phyloP scores from a whole-genome alignment of 92 coral and sea anemone genomes.

The Diadumene lineata region DNA sequence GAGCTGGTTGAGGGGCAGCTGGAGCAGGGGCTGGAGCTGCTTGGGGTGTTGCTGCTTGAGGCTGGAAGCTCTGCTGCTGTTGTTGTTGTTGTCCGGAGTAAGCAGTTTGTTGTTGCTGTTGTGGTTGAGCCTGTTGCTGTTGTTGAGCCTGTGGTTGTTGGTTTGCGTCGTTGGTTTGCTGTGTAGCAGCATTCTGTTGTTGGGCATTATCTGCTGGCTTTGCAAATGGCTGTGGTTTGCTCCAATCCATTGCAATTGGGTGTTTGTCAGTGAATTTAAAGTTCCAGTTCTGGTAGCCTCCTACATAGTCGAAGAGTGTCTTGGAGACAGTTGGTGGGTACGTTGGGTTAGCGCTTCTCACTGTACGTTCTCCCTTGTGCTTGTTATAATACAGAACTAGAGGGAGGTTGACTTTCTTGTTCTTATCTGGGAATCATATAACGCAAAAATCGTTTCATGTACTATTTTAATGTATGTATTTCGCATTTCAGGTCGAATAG shows the following conservation, averaged over 20 bases:
- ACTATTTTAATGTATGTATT: too few relatives aligned
- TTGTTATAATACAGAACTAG: slow-evolving; percentile 62
- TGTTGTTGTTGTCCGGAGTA: slow-evolving; percentile 13
- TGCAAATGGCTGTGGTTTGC: slow-evolving; percentile 11
- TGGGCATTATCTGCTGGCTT: slow-evolving; percentile 30
- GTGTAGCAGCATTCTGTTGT: slow-evolving; percentile 3
- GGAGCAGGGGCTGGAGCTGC: slow-evolving; percentile 30
- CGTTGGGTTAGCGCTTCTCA: slow-evolving; percentile 20
- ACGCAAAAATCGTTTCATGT: too few relatives aligned
- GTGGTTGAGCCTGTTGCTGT: background rate
- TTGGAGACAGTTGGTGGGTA: slow-evolving; percentile 18
- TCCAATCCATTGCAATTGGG: slow-evolving; percentile 30
- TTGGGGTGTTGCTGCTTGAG: slow-evolving; percentile 21
- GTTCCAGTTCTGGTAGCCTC: slow-evolving; percentile 38
- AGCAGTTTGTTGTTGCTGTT: slow-evolving; percentile 15
- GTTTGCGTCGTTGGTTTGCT: slow-evolving; percentile 1
- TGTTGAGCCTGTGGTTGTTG: slow-evolving; percentile 12
- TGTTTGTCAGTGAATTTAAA: slow-evolving; percentile 42
- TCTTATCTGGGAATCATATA: background rate
- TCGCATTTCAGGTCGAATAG: too few relatives aligned
- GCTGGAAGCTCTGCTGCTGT: slow-evolving; percentile 33
- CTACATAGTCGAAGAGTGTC: slow-evolving; percentile 42
- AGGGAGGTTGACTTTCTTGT: slow-evolving; percentile 49
- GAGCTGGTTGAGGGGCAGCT: slow-evolving; percentile 16
- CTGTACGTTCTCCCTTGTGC: slow-evolving; percentile 26